phyloP scores from a whole-genome alignment of 2,113 vertebrate species.

The Coptodon rendalli region DNA sequence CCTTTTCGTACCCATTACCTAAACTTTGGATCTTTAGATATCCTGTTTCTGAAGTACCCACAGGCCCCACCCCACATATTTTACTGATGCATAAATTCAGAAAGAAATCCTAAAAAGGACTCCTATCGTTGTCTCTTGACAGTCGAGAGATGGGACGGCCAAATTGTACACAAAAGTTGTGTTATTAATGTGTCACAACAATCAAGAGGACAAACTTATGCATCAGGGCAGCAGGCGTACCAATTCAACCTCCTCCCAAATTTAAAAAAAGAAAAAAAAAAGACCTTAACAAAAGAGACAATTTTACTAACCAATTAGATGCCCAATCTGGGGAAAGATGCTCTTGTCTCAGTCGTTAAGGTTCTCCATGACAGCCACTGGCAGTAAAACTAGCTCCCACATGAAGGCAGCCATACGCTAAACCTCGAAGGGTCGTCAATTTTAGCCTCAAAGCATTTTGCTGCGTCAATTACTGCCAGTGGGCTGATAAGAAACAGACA shows the following conservation, averaged over 20 bases:
- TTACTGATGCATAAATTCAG: constrained; percentile 44
- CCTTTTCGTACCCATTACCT: constrained; percentile 33
- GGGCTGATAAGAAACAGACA: constrained; percentile 42
- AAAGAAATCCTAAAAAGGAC: neutral
- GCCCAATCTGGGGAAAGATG: constrained; percentile 56
- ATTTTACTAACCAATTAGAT: constrained; percentile 34
- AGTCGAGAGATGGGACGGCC: neutral
- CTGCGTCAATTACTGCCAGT: neutral
- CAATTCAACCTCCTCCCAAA: constrained; percentile 31
- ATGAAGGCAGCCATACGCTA: neutral
- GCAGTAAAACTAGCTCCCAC: constrained; percentile 8
- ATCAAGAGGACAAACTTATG: neutral
- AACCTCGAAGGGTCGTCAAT: neutral
- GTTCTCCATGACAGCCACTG: neutral
- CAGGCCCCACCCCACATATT: constrained; percentile 19
- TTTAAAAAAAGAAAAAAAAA: neutral
- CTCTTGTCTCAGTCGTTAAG: constrained; percentile 69
- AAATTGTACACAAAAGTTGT: neutral
- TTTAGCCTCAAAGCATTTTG: neutral
- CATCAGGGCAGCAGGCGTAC: constrained; percentile 68
- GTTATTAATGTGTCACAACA: neutral
- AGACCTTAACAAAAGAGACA: constrained; percentile 66
- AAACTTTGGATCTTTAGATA: constrained; percentile 28
- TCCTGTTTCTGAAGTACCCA: constrained; percentile 1
- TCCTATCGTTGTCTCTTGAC: neutral